Conservation (phyloP, 2,797 vertebrate species). For the Argentina silus region DNA sequence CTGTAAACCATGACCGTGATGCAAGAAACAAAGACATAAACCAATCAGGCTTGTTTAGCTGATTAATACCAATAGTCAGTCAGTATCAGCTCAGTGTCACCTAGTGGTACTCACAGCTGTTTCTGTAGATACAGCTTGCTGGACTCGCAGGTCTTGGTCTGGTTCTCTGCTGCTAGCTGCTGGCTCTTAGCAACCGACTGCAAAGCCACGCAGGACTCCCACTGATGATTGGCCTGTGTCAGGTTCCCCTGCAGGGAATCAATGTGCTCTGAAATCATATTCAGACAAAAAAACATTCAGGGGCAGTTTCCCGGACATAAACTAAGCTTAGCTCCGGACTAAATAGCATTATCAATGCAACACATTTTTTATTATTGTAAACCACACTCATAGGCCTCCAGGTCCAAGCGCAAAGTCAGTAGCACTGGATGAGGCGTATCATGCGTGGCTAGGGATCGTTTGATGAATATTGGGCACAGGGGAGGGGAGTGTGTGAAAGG, state of each 20-base stretch:
- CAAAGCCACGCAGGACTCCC: constrained; percentile 48
- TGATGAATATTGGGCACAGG: too few species aligned
- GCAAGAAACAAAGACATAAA: background rate
- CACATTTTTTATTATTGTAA: too few species aligned
- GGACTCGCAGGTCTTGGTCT: constrained; percentile 60
- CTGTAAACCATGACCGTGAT: background rate
- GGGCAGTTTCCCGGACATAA: too few species aligned
- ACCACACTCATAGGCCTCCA: background rate
- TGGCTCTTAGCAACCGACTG: constrained; percentile 56
- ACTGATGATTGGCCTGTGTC: constrained; percentile 55
- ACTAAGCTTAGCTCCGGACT: too few species aligned
- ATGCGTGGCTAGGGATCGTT: background rate
- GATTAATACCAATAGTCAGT: background rate
- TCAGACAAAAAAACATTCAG: constrained; percentile 1
- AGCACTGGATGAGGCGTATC: constrained; percentile 17
- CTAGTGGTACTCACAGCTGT: constrained; percentile 71
- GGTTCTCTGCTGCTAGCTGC: constrained; percentile 61
- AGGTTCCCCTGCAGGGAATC: constrained; percentile 70
- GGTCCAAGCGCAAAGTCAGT: constrained; percentile 3
- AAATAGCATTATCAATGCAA: background rate
- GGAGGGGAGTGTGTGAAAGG: too few species aligned
- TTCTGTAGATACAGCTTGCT: constrained; percentile 58
- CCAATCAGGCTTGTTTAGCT: background rate
- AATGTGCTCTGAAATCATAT: constrained; percentile 56
- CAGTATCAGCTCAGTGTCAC: background rate